Conservation (phyloP, 2,113 vertebrate species). For the Eleginops maclovinus region DNA sequence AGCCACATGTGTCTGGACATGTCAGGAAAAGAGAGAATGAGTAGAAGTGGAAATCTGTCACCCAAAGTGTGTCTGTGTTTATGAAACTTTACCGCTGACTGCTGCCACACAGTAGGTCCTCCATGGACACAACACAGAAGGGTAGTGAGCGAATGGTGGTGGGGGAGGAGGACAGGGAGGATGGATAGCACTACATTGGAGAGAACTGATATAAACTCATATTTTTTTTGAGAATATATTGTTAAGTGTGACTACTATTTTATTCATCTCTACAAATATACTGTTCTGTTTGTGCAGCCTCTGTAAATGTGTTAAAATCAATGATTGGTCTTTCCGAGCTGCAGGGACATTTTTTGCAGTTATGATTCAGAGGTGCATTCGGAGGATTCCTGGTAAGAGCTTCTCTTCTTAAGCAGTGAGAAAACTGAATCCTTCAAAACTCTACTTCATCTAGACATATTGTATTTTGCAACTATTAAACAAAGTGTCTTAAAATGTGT, state of each 20-base stretch:
- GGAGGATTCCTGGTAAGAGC: background rate
- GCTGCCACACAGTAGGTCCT: constrained; percentile 66
- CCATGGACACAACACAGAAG: constrained; percentile 54
- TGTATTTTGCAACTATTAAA: background rate
- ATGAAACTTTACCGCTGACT: constrained; percentile 70
- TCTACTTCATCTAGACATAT: background rate
- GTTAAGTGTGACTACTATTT: background rate
- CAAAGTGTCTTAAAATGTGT: background rate
- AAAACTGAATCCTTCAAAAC: background rate
- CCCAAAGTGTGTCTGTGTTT: constrained; percentile 71
- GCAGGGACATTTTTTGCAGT: constrained; percentile 11
- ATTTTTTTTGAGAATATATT: background rate
- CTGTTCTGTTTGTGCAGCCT: background rate
- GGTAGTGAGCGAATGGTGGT: constrained; percentile 21
- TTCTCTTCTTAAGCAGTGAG: background rate
- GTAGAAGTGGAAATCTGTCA: constrained; percentile 57
- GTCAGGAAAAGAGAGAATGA: constrained; percentile 58
- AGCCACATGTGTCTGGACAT: constrained; percentile 72
- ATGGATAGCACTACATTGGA: background rate
- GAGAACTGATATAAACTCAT: constrained; percentile 5
- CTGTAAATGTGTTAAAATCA: background rate
- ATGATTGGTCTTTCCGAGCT: background rate
- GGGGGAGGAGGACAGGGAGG: background rate
- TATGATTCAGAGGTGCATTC: background rate
- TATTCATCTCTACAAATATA: constrained; percentile 1